A percentile compares a stretch with the other conserved stretches of the same genome.
phyloP scores from a whole-genome alignment of 2,888 invertebrate genomes.

The Linyphia triangularis region DNA sequence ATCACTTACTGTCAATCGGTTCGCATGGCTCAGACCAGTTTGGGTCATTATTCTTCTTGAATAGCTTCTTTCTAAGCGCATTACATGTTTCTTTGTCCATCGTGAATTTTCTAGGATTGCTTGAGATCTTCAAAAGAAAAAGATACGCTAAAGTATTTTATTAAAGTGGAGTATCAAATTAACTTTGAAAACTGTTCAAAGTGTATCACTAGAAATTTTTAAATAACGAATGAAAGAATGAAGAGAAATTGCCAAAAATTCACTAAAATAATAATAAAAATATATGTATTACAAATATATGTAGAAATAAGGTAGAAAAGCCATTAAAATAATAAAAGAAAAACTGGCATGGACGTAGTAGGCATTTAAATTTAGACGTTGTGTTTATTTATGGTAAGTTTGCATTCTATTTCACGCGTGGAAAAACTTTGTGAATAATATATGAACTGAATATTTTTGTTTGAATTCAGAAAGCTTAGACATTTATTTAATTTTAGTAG shows the following conservation, averaged over 20 bases:
- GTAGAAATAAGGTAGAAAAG: too few relatives aligned
- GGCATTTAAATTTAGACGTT: too few relatives aligned
- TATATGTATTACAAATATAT: background rate
- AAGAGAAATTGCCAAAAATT: background rate
- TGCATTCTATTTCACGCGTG: too few relatives aligned
- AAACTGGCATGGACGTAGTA: too few relatives aligned
- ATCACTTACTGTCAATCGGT: constrained; percentile 52
- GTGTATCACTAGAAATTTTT: background rate
- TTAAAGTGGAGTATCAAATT: background rate
- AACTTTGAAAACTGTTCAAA: background rate
- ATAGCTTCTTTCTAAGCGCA: constrained; percentile 34
- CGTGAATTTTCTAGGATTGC: constrained; percentile 36
- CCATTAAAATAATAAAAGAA: too few relatives aligned
- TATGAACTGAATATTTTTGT: too few relatives aligned
- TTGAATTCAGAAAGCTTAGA: too few relatives aligned
- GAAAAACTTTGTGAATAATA: too few relatives aligned
- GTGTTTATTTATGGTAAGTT: too few relatives aligned
- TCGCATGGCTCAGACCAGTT: constrained; percentile 65
- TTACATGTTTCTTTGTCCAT: constrained; percentile 31
- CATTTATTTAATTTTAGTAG: too few relatives aligned
- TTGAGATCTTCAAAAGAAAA: constrained; percentile 44
- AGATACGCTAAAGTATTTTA: too few relatives aligned
- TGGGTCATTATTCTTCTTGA: constrained; percentile 41
- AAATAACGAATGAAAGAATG: background rate
- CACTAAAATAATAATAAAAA: background rate